Conservation (phyloP, 2,888 invertebrate genomes). For the Drosophila formosana region DNA sequence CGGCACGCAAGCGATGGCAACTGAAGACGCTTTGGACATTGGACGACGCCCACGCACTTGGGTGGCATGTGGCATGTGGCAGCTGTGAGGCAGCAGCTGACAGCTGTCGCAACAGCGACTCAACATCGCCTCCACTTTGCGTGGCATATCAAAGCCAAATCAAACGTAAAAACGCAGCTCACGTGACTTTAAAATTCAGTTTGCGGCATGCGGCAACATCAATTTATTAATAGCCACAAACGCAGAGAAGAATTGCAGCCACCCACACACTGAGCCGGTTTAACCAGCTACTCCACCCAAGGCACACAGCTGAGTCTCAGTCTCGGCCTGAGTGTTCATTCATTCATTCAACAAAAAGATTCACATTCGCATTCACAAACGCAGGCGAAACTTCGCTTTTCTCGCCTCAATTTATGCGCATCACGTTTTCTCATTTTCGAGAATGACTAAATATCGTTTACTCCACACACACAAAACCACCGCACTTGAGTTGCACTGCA, state of each 20-base stretch:
- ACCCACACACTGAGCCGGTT: constrained; percentile 39
- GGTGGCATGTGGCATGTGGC: constrained; percentile 32
- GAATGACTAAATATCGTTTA: constrained; percentile 84
- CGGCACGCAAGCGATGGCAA: constrained; percentile 65
- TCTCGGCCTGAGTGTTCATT: constrained; percentile 50
- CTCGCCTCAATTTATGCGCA: constrained; percentile 81
- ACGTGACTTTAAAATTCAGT: constrained; percentile 76
- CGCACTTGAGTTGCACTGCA: neutral
- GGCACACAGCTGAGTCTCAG: constrained; percentile 11
- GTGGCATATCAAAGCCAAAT: constrained; percentile 68
- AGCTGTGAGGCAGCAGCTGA: constrained; percentile 33
- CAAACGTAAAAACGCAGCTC: constrained; percentile 51
- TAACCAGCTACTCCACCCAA: constrained; percentile 12
- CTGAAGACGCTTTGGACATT: constrained; percentile 70
- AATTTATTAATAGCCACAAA: constrained; percentile 73
- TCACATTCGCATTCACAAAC: constrained; percentile 54
- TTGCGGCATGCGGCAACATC: constrained; percentile 58
- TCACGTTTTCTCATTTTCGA: constrained; percentile 84
- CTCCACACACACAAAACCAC: constrained; percentile 46
- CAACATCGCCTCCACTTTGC: constrained; percentile 12
- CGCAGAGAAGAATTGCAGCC: constrained; percentile 57
- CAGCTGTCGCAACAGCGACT: constrained; percentile 64
- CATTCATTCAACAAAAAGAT: constrained; percentile 62
- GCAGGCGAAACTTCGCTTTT: constrained; percentile 36
- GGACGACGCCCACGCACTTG: constrained; percentile 56